phyloP scores from a whole-genome alignment of 2,113 vertebrate species.

The Balaeniceps rex region DNA sequence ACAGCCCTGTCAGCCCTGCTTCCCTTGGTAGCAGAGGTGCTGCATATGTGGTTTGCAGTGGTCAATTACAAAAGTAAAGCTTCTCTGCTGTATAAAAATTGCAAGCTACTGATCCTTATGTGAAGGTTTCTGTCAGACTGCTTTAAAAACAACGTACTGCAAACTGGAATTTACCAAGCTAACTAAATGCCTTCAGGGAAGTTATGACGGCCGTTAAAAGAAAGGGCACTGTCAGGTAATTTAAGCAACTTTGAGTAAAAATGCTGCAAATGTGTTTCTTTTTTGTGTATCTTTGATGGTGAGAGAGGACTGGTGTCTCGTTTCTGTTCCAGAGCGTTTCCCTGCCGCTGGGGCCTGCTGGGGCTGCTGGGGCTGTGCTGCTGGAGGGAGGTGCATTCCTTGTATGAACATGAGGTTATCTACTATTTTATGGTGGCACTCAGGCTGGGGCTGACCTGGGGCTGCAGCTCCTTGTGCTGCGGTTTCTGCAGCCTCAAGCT shows the following conservation, averaged over 20 bases:
- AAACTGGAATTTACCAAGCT: neutral
- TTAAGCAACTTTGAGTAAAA: neutral
- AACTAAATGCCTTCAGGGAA: neutral
- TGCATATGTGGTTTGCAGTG: neutral
- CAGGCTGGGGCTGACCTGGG: neutral
- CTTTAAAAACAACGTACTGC: neutral
- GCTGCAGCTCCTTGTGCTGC: neutral
- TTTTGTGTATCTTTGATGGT: neutral
- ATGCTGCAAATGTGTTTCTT: neutral
- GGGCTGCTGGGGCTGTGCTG: neutral
- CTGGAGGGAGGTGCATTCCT: neutral
- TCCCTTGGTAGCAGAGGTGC: accelerated
- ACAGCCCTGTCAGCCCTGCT: neutral
- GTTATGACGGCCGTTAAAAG: neutral
- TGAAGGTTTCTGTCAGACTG: neutral
- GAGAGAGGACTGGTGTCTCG: neutral
- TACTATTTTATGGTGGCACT: neutral
- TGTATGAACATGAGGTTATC: neutral
- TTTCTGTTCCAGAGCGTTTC: neutral
- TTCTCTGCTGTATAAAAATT: neutral
- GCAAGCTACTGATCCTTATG: neutral
- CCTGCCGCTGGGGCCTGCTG: too few relatives aligned
- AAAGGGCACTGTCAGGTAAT: neutral
- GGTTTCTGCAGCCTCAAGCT: neutral
- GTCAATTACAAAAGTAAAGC: neutral